phyloP scores from a whole-genome alignment of 2,888 invertebrate species.

The Yponomeuta evonymella region DNA sequence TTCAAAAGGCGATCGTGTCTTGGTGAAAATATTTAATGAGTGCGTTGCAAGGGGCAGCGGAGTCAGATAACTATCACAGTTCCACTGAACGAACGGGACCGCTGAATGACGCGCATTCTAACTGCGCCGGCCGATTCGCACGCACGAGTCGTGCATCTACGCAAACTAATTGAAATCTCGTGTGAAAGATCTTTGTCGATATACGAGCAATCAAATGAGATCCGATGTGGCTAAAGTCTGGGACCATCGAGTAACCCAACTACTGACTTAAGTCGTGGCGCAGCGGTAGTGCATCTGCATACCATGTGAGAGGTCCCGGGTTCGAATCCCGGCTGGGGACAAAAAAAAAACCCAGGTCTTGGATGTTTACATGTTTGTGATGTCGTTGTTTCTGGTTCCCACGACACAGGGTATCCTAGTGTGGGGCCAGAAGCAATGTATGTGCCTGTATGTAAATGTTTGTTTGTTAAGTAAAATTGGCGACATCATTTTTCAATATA shows the following conservation, averaged over 20 bases:
- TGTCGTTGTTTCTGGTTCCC: too few species aligned
- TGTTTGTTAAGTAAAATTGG: too few species aligned
- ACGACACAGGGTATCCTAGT: too few species aligned
- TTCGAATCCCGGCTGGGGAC: too few species aligned
- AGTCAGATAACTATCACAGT: constrained; percentile 27
- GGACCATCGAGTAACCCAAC: background rate
- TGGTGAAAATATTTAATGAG: constrained; percentile 23
- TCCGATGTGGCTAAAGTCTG: background rate
- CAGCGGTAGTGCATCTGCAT: too few species aligned
- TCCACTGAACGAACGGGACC: constrained; percentile 33
- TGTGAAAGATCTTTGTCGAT: constrained; percentile 1
- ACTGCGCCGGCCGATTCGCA: constrained; percentile 3
- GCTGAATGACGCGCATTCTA: constrained; percentile 33
- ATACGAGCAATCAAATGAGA: background rate
- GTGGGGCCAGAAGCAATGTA: too few species aligned
- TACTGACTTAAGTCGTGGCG: too few species aligned
- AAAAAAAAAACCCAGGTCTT: too few species aligned
- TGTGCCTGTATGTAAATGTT: too few species aligned
- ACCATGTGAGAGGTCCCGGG: too few species aligned
- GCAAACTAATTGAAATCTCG: constrained; percentile 10
- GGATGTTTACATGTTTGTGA: too few species aligned
- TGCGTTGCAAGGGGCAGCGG: constrained; percentile 21
- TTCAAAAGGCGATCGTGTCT: constrained; percentile 2
- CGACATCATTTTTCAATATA: too few species aligned
- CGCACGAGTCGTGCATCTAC: background rate